Evolutionary conservation across 2,113 vertebrate species (phyloP), one percentile per base, ranked within the genome.

Genomic region (Globicephala melas): DNA sequence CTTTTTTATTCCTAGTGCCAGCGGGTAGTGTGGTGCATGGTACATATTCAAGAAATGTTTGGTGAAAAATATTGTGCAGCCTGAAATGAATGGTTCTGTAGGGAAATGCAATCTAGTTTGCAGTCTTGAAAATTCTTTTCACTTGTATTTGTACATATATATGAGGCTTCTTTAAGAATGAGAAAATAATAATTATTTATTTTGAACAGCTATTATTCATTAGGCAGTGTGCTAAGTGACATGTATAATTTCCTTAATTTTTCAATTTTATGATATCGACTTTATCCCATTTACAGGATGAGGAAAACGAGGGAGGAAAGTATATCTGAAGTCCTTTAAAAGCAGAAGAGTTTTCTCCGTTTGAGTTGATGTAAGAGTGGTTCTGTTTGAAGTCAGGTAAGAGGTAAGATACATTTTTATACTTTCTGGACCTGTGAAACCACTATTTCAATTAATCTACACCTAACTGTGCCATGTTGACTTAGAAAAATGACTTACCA

Each of bases 401-500:
- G n/a, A 92, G 15, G 38, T 21, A 58, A 36, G 70, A n/a, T 62
- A 55, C 14, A 6, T 26, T 89, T 96, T 82, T 85, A 91, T 81
- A 1, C 0, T 28, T 71, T 93, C 25, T 85, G 26, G 17, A 84
- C 55, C 17, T 71, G 17, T 36, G 36, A 89, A 91, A 68, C 36
- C 11, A 11, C 70, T 44, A 21, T 95, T 88, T 80, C 31, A 74
- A 41, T 92, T 94, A 90, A 90, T 89, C 60, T 67, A 41, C 47
- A 80, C 7, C 74, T 68, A 38, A 70, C 3, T 86, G 8, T 13
- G 28, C 47, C 50, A 65, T 81, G 67, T 33, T 71, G 58, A 91
- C 26, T 92, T 81, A 91, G 21, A 68, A 96, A 93, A 96, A 50
- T 91, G 31, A 90, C 31, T 96, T 73, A 44, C 5, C 14, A 79